Percentiles rank a stretch among this genome's conserved stretches.
These are phyloP conservation scores for Saimiri boliviensis DNA, from an alignment of 2,113 vertebrate species.

Conservation along the genomic window DNA sequence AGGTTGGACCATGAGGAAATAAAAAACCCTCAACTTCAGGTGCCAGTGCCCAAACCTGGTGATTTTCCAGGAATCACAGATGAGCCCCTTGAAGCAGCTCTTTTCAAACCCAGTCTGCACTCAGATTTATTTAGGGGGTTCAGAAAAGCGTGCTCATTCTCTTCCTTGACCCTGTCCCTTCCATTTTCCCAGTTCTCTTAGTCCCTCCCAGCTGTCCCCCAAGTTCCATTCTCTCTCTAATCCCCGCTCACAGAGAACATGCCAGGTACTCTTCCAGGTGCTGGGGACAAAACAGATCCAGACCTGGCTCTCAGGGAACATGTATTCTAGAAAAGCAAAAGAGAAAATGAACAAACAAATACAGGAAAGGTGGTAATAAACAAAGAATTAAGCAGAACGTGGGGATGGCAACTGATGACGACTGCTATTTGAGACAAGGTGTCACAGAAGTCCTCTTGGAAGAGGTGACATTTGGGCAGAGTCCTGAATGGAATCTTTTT, in stretches of 20 bases:
- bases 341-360: not conserved
- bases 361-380: not conserved
- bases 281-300: not conserved
- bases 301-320: not conserved
- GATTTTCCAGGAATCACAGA: not conserved
- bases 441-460: not conserved
- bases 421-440: not conserved
- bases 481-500: not conserved
- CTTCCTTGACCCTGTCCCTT: not conserved
- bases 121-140: not conserved
- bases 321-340: not conserved
- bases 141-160: not conserved
- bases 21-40: not conserved
- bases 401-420: not conserved
- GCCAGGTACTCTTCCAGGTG: not conserved
- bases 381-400: not conserved
- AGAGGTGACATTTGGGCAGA: not conserved
- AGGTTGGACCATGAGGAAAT: not conserved
- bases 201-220: not conserved
- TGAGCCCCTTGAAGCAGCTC: not conserved
- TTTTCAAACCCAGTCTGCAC: not conserved
- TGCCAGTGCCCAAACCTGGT: not conserved
- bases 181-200: not conserved
- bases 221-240: not conserved
- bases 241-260: not conserved